Conservation (phyloP, 2,888 invertebrate species). For the Pseudoips prasinana region DNA sequence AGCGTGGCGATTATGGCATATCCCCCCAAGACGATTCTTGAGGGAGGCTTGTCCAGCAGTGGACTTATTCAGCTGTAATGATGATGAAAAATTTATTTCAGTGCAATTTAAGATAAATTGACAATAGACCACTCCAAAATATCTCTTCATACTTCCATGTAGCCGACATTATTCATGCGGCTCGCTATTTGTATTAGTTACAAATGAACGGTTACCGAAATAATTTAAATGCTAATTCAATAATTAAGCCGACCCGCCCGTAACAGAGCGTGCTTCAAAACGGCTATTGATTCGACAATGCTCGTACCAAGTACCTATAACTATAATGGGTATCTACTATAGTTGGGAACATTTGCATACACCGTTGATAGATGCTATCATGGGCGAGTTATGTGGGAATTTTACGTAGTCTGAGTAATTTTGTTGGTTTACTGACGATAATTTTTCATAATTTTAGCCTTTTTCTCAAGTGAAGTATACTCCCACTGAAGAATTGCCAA, state of each 20-base stretch:
- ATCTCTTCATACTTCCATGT: conserved; percentile 38
- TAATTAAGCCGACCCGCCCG: conserved; percentile 78
- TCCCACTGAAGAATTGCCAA: no score
- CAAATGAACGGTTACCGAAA: conserved; percentile 83
- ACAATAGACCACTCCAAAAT: no score
- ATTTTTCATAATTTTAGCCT: no score
- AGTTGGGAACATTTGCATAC: not conserved
- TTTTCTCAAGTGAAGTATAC: no score
- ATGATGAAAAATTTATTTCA: no score
- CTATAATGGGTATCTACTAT: not conserved
- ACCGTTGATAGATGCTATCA: conserved; percentile 4
- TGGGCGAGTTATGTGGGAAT: conserved; percentile 19
- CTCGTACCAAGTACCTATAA: conserved; percentile 7
- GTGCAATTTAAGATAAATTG: no score
- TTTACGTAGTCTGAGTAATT: conserved; percentile 9
- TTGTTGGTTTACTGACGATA: no score
- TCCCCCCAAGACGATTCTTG: no score
- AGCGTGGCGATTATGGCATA: no score
- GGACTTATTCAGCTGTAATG: no score
- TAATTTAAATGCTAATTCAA: conserved; percentile 83
- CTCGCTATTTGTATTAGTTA: conserved; percentile 81
- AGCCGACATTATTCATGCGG: conserved; percentile 73
- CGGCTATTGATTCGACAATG: conserved; percentile 61
- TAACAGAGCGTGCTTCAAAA: conserved; percentile 58
- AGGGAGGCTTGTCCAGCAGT: no score